phyloP scores from a whole-genome alignment of 1,140 invertebrate species.

The Choristoneura fumiferana region DNA sequence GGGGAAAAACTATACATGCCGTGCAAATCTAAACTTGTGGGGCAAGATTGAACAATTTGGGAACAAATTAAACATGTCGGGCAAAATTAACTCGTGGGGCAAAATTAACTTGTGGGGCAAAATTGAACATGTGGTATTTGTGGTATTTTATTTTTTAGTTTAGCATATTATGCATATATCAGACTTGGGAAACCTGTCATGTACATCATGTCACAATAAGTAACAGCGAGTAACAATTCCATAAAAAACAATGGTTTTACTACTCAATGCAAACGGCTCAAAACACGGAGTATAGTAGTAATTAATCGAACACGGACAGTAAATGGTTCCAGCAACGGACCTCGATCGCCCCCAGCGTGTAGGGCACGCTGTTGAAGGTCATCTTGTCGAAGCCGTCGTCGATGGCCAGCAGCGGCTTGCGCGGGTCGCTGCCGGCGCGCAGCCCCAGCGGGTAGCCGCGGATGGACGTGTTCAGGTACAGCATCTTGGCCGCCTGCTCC shows the following conservation, averaged over 20 bases:
- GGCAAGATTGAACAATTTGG: background rate
- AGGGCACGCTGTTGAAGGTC: slow-evolving; percentile 82
- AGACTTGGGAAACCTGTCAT: no score
- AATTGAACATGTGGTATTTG: no score
- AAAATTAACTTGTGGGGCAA: no score
- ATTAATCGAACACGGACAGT: background rate
- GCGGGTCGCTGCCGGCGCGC: slow-evolving; percentile 88
- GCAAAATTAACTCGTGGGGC: no score
- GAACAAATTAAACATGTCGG: no score
- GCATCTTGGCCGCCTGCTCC: slow-evolving; percentile 85
- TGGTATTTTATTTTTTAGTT: no score
- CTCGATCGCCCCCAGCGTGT: slow-evolving; percentile 80
- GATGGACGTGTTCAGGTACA: slow-evolving; percentile 91
- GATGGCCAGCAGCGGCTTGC: slow-evolving; percentile 86
- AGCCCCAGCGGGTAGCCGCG: slow-evolving; percentile 92
- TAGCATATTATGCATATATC: no score
- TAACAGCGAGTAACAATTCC: no score
- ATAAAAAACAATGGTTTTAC: no score
- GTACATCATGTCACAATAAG: no score
- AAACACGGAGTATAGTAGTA: background rate
- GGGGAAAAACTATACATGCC: background rate
- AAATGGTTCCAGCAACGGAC: slow-evolving; percentile 43
- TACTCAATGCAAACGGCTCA: no score
- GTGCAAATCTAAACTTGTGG: no score
- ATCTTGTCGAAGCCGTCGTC: slow-evolving; percentile 85